These are phyloP conservation scores for Neosilurus hyrtlii DNA, from an alignment of 2,797 vertebrate species.

Conservation along the genomic window DNA sequence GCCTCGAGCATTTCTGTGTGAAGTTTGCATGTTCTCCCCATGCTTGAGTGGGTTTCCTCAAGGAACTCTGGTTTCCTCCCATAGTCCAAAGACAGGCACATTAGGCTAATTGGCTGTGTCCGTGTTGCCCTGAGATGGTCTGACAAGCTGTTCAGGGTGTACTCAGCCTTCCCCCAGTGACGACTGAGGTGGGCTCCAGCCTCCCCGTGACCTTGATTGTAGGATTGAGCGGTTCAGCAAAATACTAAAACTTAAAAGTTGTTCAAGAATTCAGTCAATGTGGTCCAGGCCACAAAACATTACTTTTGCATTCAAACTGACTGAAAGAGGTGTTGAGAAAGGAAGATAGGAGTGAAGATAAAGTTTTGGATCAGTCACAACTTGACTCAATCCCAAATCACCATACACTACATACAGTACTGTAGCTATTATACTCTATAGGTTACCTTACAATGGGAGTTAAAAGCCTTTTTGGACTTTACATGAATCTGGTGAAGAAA, in stretches of 20 bases:
- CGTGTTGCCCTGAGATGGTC: no score
- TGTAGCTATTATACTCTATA: background rate
- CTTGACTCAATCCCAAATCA: background rate
- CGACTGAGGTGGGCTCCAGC: no score
- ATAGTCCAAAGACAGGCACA: no score
- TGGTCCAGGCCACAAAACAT: background rate
- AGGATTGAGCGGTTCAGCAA: no score
- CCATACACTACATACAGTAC: background rate
- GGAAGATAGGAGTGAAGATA: background rate
- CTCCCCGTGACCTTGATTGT: no score
- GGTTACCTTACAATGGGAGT: background rate
- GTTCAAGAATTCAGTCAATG: background rate
- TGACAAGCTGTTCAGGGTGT: no score
- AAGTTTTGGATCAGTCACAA: background rate
- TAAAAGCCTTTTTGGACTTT: background rate
- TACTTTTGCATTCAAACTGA: background rate
- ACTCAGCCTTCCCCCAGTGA: no score
- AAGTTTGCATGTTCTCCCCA: no score
- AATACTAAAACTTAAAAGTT: background rate
- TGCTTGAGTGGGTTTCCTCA: no score
- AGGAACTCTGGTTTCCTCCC: no score
- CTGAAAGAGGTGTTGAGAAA: background rate
- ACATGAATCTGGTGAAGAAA: slow-evolving; percentile 73
- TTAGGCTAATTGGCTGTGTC: no score
- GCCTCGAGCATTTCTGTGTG: no score